Evolutionary conservation across 2,888 invertebrate genomes (phyloP).

Genomic region (Machimus atricapillus): DNA sequence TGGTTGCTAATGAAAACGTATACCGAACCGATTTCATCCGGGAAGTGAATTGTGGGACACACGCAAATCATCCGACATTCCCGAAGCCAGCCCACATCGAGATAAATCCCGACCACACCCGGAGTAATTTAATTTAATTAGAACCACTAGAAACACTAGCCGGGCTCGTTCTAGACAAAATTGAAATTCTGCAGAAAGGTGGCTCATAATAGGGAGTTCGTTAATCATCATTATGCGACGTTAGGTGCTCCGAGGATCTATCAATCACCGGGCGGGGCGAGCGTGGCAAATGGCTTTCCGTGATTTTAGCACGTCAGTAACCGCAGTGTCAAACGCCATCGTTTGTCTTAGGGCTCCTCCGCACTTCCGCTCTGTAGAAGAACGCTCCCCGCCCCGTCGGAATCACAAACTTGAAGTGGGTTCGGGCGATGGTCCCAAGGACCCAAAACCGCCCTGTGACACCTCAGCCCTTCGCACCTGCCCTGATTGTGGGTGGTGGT

Average conservation of each 20-base stretch:
- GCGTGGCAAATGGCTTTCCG: constrained; percentile 35
- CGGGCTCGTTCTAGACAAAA: background rate
- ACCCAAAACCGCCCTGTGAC: background rate
- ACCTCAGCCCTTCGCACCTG: background rate
- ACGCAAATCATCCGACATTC: background rate
- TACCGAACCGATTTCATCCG: background rate
- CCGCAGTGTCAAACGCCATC: constrained; percentile 23
- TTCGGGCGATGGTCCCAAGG: background rate
- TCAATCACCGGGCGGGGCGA: constrained; percentile 13
- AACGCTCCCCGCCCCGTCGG: background rate
- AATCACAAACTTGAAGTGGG: background rate
- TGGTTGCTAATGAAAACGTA: background rate
- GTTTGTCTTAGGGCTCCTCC: constrained; percentile 10
- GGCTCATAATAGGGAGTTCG: constrained; percentile 25
- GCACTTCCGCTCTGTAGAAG: background rate
- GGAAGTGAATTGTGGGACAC: background rate
- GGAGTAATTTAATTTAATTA: constrained; percentile 20
- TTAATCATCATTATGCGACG: constrained; percentile 37
- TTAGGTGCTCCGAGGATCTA: constrained; percentile 19
- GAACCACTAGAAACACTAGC: constrained; percentile 5
- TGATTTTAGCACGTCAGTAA: constrained; percentile 35
- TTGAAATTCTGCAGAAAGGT: constrained; percentile 34
- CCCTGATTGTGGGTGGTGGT: constrained; percentile 11
- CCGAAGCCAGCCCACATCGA: background rate
- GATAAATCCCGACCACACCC: background rate